These are phyloP conservation scores for Taenaris catops DNA, from an alignment of 2,888 invertebrate genomes.

Conservation along the genomic window DNA sequence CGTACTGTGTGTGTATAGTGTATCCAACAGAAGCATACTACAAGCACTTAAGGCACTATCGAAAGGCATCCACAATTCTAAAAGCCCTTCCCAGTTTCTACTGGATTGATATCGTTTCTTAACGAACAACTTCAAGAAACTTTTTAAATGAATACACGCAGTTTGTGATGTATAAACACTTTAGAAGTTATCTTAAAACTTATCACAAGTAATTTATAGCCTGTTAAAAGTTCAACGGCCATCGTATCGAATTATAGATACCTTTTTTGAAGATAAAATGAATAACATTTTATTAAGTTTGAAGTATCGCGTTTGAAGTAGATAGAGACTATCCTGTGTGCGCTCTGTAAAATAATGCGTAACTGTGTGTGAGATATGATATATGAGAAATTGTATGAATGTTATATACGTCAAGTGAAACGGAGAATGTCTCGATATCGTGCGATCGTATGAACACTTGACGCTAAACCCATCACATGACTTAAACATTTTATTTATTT, in stretches of 20 bases:
- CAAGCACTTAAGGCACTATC: no score
- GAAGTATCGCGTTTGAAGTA: conserved; percentile 15
- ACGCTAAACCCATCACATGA: conserved; percentile 29
- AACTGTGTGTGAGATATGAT: conserved; percentile 29
- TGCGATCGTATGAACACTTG: conserved; percentile 8
- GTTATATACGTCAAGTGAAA: conserved; percentile 40
- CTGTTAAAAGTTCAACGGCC: no score
- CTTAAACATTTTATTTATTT: conserved; percentile 26
- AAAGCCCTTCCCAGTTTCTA: background rate
- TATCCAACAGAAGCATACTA: no score
- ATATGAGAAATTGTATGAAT: conserved; percentile 34
- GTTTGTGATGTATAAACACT: no score
- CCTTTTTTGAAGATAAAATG: conserved; percentile 38
- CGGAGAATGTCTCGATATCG: background rate
- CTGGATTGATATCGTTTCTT: conserved; percentile 1
- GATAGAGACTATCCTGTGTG: conserved; percentile 8
- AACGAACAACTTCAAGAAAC: no score
- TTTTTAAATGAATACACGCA: no score
- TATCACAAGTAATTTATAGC: no score
- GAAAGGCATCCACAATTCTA: conserved; percentile 36
- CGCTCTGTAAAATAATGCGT: conserved; percentile 16
- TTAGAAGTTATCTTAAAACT: no score
- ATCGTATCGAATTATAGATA: conserved; percentile 51
- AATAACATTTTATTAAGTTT: conserved; percentile 32
- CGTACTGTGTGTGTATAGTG: no score